Evolutionary conservation across 2,113 vertebrate species (phyloP), one percentile per base, ranked within the genome.

Genomic region (Ammospiza nelsoni): DNA sequence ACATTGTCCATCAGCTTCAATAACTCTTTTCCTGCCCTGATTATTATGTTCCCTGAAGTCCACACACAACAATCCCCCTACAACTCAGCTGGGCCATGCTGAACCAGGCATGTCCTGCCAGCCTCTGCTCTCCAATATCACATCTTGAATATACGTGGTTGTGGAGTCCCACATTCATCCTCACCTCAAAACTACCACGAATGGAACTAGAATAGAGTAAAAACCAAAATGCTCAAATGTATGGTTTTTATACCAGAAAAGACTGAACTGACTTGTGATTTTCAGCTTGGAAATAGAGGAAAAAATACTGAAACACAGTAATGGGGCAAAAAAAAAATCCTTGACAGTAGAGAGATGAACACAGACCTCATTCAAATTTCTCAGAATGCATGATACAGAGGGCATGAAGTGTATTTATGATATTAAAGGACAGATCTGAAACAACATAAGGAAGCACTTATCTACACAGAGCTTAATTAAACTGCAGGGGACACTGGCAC

Each of bases 401-500:
- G 20, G 66, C 66, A 84, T 15, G 23, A 78, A 90, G 58, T 29
- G 9, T 59, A 58, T 74, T 84, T 81, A 33, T 73, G 44, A 49
- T 76, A 90, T 65, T 71, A 92, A 83, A 48, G 65, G 57, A 78
- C 35, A 55, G 63, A 87, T 69, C 37, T 90, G 63, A 83, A 90
- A 80, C 49, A 92, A 86, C 91, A 31, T 44, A 90, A 94, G 91
- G 80, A 96, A 89, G 90, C 65, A 55, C 61, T 93, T 95, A 89
- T 92, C 92, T 84, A 51, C 71, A 55, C 23, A 59, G 88, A 84
- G 78, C 54, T 92, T 68, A 63, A 92, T 75, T 85, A 77, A 90
- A 89, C 51, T 8, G 25, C 12, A 2, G 74, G 81, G 54, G 80
- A 84, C 31, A 49, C 74, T 52, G 69, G 52, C 44, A 59, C 77